Evolutionary conservation across 2,113 vertebrate species (phyloP).

Genomic region (Brienomyrus brachyistius): DNA sequence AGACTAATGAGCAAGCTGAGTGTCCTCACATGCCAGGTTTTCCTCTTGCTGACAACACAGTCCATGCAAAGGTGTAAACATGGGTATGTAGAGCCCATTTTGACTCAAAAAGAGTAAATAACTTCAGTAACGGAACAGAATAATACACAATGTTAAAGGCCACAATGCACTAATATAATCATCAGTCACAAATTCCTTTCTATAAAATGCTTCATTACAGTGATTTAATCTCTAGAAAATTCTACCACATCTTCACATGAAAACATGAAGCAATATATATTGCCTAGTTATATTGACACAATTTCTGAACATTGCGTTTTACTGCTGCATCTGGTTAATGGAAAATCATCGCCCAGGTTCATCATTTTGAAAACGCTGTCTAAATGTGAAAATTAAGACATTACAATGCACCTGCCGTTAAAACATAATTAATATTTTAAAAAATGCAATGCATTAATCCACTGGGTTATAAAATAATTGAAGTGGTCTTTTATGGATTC

Average conservation of each 20-base stretch:
- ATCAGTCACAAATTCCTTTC: not conserved
- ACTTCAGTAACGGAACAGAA: not conserved
- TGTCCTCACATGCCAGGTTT: not conserved
- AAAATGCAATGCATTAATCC: slow-evolving; percentile 6
- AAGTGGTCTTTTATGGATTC: slow-evolving; percentile 13
- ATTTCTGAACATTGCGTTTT: not conserved
- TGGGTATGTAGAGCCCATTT: not conserved
- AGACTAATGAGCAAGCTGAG: not conserved
- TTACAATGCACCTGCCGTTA: slow-evolving; percentile 14
- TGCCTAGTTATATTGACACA: not conserved
- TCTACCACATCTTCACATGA: not conserved
- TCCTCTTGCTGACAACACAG: not conserved
- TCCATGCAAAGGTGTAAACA: not conserved
- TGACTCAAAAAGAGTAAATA: not conserved
- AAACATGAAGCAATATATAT: not conserved
- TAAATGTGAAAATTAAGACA: slow-evolving; percentile 5
- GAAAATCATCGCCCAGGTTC: not conserved
- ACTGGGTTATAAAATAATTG: slow-evolving; percentile 11
- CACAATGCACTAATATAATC: not conserved
- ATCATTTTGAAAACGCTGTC: not conserved
- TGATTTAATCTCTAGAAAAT: not conserved
- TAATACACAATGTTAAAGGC: not conserved
- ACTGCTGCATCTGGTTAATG: not conserved
- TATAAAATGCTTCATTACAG: not conserved
- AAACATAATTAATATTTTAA: slow-evolving; percentile 14